These are phyloP conservation scores for Drosophila infuscata DNA, from an alignment of 2,888 invertebrate genomes.

Conservation along the genomic window DNA sequence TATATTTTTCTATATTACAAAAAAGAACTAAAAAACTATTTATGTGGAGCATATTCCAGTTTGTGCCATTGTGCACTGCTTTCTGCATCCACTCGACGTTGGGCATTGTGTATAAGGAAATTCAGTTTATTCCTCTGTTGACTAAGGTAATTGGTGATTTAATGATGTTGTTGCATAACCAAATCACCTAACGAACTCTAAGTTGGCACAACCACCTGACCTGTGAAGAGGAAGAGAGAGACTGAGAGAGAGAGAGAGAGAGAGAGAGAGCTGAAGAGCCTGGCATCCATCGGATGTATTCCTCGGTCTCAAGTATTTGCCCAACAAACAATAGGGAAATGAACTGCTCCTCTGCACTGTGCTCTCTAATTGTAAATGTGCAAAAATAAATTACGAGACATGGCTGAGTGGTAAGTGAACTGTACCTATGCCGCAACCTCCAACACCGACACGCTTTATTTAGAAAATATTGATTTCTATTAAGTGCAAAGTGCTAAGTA, in stretches of 20 bases:
- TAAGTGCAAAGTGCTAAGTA: constrained; percentile 68
- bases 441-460: constrained; percentile 54
- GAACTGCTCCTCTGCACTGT: constrained; percentile 55
- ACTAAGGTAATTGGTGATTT: constrained; percentile 80
- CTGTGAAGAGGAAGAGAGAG: neutral
- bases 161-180: constrained; percentile 80
- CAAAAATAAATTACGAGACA: constrained; percentile 76
- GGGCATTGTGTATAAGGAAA: constrained; percentile 67
- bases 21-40: neutral
- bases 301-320: constrained; percentile 71
- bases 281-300: constrained; percentile 32
- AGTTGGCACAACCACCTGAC: constrained; percentile 25
- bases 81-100: constrained; percentile 57
- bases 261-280: constrained; percentile 2
- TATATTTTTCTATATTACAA: neutral
- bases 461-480: constrained; percentile 80
- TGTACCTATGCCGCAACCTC: constrained; percentile 36
- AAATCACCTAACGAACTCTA: constrained; percentile 77
- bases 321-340: constrained; percentile 76
- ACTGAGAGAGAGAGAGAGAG: constrained; percentile 15
- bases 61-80: constrained; percentile 33
- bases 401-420: constrained; percentile 30
- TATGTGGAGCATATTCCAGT: neutral
- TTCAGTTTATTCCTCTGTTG: constrained; percentile 78
- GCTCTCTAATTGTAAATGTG: constrained; percentile 76